Evolutionary conservation across 2,888 invertebrate genomes (phyloP).

Genomic region (Synergus gifuensis): DNA sequence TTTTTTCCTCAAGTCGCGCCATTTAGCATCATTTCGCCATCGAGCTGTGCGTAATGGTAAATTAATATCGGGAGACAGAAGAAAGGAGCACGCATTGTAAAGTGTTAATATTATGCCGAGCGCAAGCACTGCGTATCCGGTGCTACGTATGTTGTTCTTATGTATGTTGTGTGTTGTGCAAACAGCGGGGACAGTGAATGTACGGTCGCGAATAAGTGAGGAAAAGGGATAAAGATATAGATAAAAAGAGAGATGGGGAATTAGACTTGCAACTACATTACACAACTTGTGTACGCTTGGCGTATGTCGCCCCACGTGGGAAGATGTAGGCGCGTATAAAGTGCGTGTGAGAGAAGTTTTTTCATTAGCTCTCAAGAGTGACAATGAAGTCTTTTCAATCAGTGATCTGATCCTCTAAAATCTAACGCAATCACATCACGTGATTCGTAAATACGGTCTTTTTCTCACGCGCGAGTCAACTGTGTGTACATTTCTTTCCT

Average conservation of each 20-base stretch:
- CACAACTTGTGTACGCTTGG: conserved; percentile 37
- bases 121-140: not conserved
- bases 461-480: not conserved
- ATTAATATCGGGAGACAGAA: conserved; percentile 32
- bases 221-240: conserved; percentile 4
- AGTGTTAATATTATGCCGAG: conserved; percentile 10
- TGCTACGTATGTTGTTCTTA: not conserved
- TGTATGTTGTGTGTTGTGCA: conserved; percentile 3
- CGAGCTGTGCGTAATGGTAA: not conserved
- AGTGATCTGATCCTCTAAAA: not conserved
- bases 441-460: conserved; percentile 14
- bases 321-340: conserved; percentile 50
- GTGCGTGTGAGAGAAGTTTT: conserved; percentile 38
- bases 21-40: conserved; percentile 15
- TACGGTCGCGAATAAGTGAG: conserved; percentile 16
- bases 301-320: conserved; percentile 52
- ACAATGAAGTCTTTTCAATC: conserved; percentile 11
- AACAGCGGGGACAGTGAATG: not conserved
- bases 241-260: conserved; percentile 31
- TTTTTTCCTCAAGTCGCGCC: not conserved
- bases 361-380: conserved; percentile 29
- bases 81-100: conserved; percentile 19
- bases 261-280: conserved; percentile 34
- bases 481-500: conserved; percentile 7
- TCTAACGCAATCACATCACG: not conserved